phyloP scores from a whole-genome alignment of 2,888 invertebrate species.

The Junonia oenone region DNA sequence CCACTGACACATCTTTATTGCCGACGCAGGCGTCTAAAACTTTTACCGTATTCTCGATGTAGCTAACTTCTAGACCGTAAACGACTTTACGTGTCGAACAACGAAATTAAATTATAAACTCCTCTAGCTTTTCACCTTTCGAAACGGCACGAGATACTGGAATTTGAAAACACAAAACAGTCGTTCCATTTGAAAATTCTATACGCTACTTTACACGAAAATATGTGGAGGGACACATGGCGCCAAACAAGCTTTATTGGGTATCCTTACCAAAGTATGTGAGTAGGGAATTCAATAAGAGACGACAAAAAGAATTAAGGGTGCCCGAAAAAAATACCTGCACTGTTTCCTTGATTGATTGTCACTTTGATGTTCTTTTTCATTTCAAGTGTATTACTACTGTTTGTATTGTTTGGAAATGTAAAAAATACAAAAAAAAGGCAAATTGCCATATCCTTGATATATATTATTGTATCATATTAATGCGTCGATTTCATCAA shows the following conservation, averaged over 20 bases:
- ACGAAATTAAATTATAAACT: slow-evolving; percentile 77
- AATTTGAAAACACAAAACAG: slow-evolving; percentile 57
- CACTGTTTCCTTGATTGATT: slow-evolving; percentile 45
- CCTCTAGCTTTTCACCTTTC: slow-evolving; percentile 69
- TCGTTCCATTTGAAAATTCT: slow-evolving; percentile 66
- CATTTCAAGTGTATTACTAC: slow-evolving; percentile 13
- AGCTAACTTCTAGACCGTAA: slow-evolving; percentile 69
- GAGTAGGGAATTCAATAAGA: slow-evolving; percentile 72
- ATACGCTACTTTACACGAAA: slow-evolving; percentile 60
- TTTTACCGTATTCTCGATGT: slow-evolving; percentile 44
- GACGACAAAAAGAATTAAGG: slow-evolving; percentile 66
- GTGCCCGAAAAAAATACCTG: slow-evolving; percentile 47
- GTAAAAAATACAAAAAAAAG: not conserved
- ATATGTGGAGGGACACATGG: slow-evolving; percentile 58
- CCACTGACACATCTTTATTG: not conserved
- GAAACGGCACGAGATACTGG: slow-evolving; percentile 52
- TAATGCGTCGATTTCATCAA: not conserved
- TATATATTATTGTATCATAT: too few species aligned
- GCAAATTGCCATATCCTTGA: too few species aligned
- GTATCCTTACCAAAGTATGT: slow-evolving; percentile 66
- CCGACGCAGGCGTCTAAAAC: slow-evolving; percentile 9
- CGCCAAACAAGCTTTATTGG: slow-evolving; percentile 72
- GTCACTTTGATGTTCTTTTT: slow-evolving; percentile 42
- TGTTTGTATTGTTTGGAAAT: not conserved
- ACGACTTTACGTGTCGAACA: slow-evolving; percentile 76